Evolutionary conservation across 2,113 vertebrate species (phyloP), one percentile per base, ranked within the genome.

Genomic region (Calonectris borealis): DNA sequence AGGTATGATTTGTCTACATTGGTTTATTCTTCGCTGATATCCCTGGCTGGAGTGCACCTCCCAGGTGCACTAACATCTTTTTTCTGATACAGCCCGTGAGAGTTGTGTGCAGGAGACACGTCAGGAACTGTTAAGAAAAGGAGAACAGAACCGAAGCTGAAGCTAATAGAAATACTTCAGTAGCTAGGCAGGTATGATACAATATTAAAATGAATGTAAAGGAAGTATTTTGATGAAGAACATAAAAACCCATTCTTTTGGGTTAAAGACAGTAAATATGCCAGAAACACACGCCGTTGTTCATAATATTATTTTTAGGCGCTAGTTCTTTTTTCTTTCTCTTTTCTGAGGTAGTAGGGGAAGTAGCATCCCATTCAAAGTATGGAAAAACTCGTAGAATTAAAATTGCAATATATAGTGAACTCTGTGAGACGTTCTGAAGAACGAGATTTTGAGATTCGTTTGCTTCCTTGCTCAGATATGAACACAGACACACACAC

Each of bases 191-290:
- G 9, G 7, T 86, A 75, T 54, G 32, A n/a, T 32, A 22, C 8
- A 32, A 72, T 48, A 88, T 57, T 54, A 48, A 93, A 76, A 60
- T 36, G 6, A 75, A 70, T 26, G 8, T 25, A 86, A 70, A 58
- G 20, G 18, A 77, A 60, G 10, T 38, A 48, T 70, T 83, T 16
- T 83, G 36, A 58, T 52, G 42, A 75, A 83, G 29, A 73, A 40
- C 8, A 69, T 42, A 51, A 20, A 61, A 77, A 24, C 4, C 0
- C 0, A 0, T 57, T 78, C 1, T 51, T 87, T 71, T 21, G 2
- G 8, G 16, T 71, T 91, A 57, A 73, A 75, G 26, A 52, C 17
- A 49, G 16, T 25, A 88, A 78, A 60, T 10, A n/a, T 34, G 13
- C 7, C 34, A 76, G 20, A 57, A 44, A 76, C 40, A 19, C 6